A percentile compares a stretch with the other conserved stretches of the same genome.
Conservation (phyloP, 1,140 invertebrate genomes). For the Ctenoplectra terminalis region DNA sequence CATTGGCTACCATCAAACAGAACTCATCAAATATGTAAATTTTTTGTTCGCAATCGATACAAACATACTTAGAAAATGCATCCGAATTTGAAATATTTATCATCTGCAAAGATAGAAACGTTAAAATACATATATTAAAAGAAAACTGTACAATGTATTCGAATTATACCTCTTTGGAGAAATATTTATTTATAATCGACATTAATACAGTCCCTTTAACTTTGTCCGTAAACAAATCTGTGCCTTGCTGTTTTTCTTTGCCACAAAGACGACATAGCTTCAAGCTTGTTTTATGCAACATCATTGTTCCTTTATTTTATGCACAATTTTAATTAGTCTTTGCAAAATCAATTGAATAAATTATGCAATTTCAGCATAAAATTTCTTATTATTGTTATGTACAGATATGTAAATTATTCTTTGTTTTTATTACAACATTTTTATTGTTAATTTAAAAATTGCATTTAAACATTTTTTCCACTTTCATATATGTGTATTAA, state of each 20-base stretch:
- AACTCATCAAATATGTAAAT: slow-evolving; percentile 79
- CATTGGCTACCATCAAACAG: slow-evolving; percentile 78
- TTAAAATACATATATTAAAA: slow-evolving; percentile 28
- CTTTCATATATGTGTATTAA: no score
- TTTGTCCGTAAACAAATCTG: slow-evolving; percentile 78
- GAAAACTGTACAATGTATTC: slow-evolving; percentile 27
- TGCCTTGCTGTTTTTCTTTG: slow-evolving; percentile 76
- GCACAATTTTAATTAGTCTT: not conserved
- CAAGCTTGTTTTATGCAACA: slow-evolving; percentile 74
- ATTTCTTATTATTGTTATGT: not conserved
- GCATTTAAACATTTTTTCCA: not conserved
- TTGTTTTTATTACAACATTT: not conserved
- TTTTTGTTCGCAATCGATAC: slow-evolving; percentile 78
- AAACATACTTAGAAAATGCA: slow-evolving; percentile 77
- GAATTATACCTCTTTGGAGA: slow-evolving; percentile 75
- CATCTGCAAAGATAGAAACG: slow-evolving; percentile 60
- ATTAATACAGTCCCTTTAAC: slow-evolving; percentile 75
- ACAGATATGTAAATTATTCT: not conserved
- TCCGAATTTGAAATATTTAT: slow-evolving; percentile 76
- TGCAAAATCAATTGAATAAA: not conserved
- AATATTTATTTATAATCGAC: slow-evolving; percentile 79
- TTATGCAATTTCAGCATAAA: not conserved
- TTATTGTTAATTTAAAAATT: not conserved
- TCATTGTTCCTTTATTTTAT: slow-evolving; percentile 64
- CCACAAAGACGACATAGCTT: slow-evolving; percentile 79